phyloP scores from a whole-genome alignment of 2,113 vertebrate genomes.

The Sitta europaea region DNA sequence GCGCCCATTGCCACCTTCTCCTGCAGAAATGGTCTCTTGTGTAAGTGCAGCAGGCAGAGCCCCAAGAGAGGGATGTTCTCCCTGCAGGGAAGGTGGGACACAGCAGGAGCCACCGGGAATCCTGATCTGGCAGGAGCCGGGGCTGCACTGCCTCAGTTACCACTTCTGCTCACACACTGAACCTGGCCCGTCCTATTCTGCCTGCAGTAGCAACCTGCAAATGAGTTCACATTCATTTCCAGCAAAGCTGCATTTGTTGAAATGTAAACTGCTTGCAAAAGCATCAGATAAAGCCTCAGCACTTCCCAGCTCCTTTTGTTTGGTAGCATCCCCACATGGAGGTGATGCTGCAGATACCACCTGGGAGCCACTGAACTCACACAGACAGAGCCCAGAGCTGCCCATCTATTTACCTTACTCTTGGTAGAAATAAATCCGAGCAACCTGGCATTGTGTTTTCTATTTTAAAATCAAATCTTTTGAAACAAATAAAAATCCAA shows the following conservation, averaged over 20 bases:
- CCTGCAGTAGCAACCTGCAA: not conserved
- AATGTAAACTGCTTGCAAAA: not conserved
- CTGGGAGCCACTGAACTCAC: not conserved
- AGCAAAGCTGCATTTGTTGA: not conserved
- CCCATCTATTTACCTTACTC: not conserved
- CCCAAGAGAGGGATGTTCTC: fast-evolving
- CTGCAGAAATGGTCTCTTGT: not conserved
- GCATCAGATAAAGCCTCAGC: not conserved
- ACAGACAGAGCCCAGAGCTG: not conserved
- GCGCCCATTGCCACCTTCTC: not conserved
- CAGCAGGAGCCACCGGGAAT: not conserved
- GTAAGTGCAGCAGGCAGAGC: not conserved
- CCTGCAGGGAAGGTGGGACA: not conserved
- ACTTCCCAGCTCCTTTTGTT: not conserved
- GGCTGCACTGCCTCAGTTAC: not conserved
- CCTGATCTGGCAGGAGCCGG: not conserved
- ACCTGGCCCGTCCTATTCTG: not conserved
- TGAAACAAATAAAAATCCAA: not conserved
- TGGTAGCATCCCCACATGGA: not conserved
- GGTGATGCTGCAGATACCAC: not conserved
- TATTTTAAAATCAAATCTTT: not conserved
- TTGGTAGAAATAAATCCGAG: not conserved
- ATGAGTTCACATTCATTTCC: not conserved
- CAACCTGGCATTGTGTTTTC: not conserved
- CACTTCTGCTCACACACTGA: not conserved